These are phyloP conservation scores for Hoplostethus atlanticus DNA, from an alignment of 2,797 vertebrate species.

Conservation along the genomic window DNA sequence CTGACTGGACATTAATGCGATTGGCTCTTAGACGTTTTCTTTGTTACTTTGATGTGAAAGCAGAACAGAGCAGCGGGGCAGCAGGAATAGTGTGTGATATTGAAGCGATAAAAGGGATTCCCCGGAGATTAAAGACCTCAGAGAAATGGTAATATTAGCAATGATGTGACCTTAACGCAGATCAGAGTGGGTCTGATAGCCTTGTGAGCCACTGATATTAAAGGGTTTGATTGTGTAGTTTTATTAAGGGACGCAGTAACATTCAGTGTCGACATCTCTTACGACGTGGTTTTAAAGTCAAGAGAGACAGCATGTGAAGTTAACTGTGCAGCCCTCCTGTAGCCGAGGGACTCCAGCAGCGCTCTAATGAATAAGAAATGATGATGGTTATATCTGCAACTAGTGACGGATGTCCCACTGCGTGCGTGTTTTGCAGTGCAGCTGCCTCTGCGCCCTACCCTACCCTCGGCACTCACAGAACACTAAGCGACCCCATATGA, in stretches of 20 bases:
- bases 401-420: constrained; percentile 45
- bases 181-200: background rate
- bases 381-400: constrained; percentile 54
- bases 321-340: background rate
- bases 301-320: constrained; percentile 25
- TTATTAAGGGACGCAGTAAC: constrained; percentile 3
- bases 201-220: background rate
- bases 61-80: background rate
- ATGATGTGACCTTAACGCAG: background rate
- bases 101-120: constrained; percentile 17
- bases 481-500: constrained; percentile 29
- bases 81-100: background rate
- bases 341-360: constrained; percentile 38
- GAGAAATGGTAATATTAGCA: constrained; percentile 19
- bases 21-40: constrained; percentile 47
- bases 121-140: constrained; percentile 35
- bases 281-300: constrained; percentile 26
- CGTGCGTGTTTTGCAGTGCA: constrained; percentile 33
- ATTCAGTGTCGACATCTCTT: constrained; percentile 34
- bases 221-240: background rate
- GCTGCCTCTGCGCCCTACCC: constrained; percentile 34
- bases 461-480: constrained; percentile 28
- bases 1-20: constrained; percentile 55
- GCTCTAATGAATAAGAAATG: constrained; percentile 68
- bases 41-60: constrained; percentile 50